Evolutionary conservation across 2,797 vertebrate species (phyloP).

Genomic region (Podargus strigoides): DNA sequence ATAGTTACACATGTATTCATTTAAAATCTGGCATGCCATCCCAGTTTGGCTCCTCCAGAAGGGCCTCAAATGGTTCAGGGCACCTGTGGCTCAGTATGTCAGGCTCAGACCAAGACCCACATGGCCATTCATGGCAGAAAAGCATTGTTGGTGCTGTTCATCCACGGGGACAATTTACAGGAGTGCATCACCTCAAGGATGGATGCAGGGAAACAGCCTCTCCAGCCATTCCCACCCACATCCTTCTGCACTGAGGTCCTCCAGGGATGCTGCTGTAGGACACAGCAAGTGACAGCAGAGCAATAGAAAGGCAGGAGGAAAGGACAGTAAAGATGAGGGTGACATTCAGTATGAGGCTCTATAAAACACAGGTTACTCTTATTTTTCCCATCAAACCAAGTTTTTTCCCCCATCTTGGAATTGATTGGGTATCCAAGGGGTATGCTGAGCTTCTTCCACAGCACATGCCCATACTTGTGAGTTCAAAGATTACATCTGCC

Average conservation of each 20-base stretch:
- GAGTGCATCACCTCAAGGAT: neutral
- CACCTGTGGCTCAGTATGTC: accelerated
- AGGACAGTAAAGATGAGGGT: neutral
- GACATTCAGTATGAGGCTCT: neutral
- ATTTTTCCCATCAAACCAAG: neutral
- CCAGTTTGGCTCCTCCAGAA: neutral
- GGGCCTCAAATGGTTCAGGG: neutral
- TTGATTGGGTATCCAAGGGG: neutral
- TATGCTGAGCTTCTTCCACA: neutral
- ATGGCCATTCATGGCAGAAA: neutral
- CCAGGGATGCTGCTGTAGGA: neutral
- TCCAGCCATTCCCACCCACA: neutral
- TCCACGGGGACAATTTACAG: accelerated
- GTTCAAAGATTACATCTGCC: neutral
- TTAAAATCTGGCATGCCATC: neutral
- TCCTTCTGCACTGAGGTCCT: neutral
- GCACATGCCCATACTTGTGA: accelerated
- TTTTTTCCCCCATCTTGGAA: neutral
- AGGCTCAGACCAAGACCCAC: neutral
- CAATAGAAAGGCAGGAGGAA: neutral
- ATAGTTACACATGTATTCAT: neutral
- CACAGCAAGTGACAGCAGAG: neutral
- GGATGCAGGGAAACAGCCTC: neutral
- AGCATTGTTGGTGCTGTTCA: neutral
- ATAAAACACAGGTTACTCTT: neutral